phyloP scores from a whole-genome alignment of 1,140 invertebrate genomes.

The Drepana arcuata region DNA sequence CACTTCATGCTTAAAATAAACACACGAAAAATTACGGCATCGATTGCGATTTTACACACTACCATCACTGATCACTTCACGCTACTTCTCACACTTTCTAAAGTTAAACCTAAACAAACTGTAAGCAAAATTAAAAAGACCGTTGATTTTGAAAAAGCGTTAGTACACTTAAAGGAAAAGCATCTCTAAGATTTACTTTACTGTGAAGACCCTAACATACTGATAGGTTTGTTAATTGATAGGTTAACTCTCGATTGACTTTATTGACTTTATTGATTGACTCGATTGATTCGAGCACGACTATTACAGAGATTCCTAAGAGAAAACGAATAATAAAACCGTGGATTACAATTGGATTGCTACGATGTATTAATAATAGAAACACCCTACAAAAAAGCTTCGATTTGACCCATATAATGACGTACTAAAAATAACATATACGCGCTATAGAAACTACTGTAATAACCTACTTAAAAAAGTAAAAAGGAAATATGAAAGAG shows the following conservation, averaged over 20 bases:
- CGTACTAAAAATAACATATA: constrained; percentile 2
- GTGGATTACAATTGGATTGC: neutral
- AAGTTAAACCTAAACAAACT: neutral
- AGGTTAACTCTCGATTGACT: too few relatives aligned
- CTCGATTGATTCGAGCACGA: neutral
- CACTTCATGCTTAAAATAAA: constrained; percentile 22
- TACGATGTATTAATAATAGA: neutral
- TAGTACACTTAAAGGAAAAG: neutral
- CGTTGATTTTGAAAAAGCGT: neutral
- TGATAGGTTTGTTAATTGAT: neutral
- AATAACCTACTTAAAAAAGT: constrained; percentile 6
- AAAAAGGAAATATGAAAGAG: neutral
- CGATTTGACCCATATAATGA: constrained; percentile 3
- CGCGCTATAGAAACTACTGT: constrained; percentile 9
- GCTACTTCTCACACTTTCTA: neutral
- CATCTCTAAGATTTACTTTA: neutral
- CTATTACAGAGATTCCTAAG: too few relatives aligned
- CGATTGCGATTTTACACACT: constrained; percentile 6
- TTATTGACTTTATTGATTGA: too few relatives aligned
- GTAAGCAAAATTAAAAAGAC: neutral
- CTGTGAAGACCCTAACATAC: neutral
- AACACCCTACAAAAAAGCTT: neutral
- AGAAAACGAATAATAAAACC: too few relatives aligned
- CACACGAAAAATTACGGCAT: constrained; percentile 4
- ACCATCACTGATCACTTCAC: neutral